Evolutionary conservation across 2,113 vertebrate species (phyloP).

Genomic region (Atrichornis clamosus): DNA sequence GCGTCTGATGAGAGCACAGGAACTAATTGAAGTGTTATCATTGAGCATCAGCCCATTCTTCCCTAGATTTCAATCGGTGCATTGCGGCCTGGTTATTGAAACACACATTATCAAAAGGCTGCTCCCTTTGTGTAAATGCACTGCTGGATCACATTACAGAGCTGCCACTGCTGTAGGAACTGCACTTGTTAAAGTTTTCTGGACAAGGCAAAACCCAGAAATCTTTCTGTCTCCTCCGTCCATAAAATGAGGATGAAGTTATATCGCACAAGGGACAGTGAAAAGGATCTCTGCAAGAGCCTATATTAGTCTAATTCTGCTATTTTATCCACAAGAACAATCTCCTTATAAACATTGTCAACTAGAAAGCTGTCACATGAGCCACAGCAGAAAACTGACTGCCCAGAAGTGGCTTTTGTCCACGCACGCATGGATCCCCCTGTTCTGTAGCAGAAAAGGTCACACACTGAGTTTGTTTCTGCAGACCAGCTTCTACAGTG

Average conservation of each 20-base stretch:
- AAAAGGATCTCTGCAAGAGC: background rate
- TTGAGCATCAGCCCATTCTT: background rate
- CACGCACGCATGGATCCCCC: background rate
- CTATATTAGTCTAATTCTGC: background rate
- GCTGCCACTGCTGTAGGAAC: background rate
- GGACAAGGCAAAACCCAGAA: background rate
- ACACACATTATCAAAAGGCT: background rate
- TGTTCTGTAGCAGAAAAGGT: background rate
- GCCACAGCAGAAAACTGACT: background rate
- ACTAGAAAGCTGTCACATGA: background rate
- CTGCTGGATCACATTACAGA: background rate
- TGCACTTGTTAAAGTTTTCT: background rate
- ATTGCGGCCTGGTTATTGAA: background rate
- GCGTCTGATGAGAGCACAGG: background rate
- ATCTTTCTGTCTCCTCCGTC: background rate
- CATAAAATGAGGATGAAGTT: background rate
- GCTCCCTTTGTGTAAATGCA: background rate
- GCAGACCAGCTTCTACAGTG: background rate
- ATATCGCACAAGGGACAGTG: fast-evolving
- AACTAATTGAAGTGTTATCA: slow-evolving; percentile 26
- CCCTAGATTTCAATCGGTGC: background rate
- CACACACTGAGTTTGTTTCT: background rate
- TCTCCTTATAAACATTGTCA: background rate
- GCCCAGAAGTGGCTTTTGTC: background rate
- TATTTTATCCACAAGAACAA: background rate